Base-by-base conservation (phyloP, 2,888 invertebrate genomes). In the Machimus rusticus region DNA sequence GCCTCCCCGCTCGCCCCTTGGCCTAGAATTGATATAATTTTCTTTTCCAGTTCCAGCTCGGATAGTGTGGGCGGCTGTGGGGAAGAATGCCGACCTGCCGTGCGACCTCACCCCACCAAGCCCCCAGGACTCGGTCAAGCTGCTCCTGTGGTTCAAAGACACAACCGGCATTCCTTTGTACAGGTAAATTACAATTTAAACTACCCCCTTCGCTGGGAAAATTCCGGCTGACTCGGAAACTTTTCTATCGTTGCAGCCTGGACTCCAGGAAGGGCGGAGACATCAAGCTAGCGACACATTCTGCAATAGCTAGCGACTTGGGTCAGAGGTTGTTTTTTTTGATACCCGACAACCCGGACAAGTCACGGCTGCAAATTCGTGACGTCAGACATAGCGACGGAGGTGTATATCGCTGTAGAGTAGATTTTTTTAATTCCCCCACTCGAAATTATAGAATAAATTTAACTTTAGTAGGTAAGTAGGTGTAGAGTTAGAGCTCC, bases 81-180 rank as follows among this genome's bases (percentile, higher is more conserved):
- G 96, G 74, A 95, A 95, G 86, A 95, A 95, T 91, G 96, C 96
- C 31, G 95, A 96, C 87, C 93, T 98, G 89, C 97, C 98, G 0
- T 98, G 98, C 93, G 96, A 98, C 93, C 94, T 98, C 89, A 95
- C 95, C 84, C 95, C 96, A 46, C 95, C 97, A 0, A 94, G 95
- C 34, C 94, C 95, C 0, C 94, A 94, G 84, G 95, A 97, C 90
- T 94, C 94, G 87, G 96, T 97, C 77, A 96, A 95, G 90, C 95
- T 98, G 95, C 95, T 97, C 90, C 95, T 98, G 88, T 98, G 98
- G 98, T 98, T 97, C 94, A 97, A 97, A 92, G 97, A 97, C 91
- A 94, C 95, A 81, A 95, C 95, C 84, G 95, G 96, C 88, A 97
- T 97, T 94, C 97, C 98, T 14, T 94, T 98, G 87, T 98, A 97